These are phyloP conservation scores for Chymomyza costata DNA, from an alignment of 1,140 invertebrate genomes.

Conservation along the genomic window DNA sequence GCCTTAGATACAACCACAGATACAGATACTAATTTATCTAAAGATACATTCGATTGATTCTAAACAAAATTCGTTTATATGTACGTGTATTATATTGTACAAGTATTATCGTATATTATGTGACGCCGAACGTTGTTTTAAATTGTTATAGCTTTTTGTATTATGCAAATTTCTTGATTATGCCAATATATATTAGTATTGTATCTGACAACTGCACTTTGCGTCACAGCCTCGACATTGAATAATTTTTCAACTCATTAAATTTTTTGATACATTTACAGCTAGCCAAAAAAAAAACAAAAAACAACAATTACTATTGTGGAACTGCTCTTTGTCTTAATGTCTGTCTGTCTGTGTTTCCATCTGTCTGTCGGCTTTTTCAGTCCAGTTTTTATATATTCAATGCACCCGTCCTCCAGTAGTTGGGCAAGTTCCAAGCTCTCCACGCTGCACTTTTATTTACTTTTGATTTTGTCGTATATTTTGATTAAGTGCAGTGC, in stretches of 20 bases:
- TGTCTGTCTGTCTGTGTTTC: conserved; percentile 32
- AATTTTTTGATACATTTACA: too few relatives aligned
- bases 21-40: too few relatives aligned
- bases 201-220: conserved; percentile 13
- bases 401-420: conserved; percentile 47
- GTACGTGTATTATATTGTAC: too few relatives aligned
- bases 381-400: too few relatives aligned
- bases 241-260: too few relatives aligned
- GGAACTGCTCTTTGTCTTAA: too few relatives aligned
- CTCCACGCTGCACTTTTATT: conserved; percentile 55
- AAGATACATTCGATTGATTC: too few relatives aligned
- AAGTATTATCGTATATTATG: conserved; percentile 24
- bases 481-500: conserved; percentile 66
- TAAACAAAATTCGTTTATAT: too few relatives aligned
- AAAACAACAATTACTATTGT: too few relatives aligned
- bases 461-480: conserved; percentile 70
- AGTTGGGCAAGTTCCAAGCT: conserved; percentile 41
- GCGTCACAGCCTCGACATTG: too few relatives aligned
- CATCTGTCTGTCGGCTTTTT: conserved; percentile 41
- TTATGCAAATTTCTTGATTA: conserved; percentile 23
- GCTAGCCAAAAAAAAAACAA: too few relatives aligned
- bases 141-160: conserved; percentile 29
- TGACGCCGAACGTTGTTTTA: conserved; percentile 18
- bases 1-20: too few relatives aligned
- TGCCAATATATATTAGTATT: neutral